These are phyloP conservation scores for Azorinus chamasolen DNA, from an alignment of 2,888 invertebrate species.

Conservation along the genomic window DNA sequence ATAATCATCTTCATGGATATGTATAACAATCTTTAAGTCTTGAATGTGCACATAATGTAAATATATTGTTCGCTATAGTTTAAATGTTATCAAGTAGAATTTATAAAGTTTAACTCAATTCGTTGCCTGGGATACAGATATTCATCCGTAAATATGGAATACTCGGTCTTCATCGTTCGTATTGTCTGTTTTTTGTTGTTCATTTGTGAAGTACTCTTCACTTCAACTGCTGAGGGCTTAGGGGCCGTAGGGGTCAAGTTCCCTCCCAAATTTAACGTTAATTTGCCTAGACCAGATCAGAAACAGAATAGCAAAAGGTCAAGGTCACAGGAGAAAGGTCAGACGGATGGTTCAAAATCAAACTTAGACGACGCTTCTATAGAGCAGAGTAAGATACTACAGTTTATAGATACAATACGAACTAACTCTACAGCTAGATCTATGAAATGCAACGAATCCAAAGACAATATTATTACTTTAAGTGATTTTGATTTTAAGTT, in stretches of 20 bases:
- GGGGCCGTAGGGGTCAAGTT: constrained; percentile 40
- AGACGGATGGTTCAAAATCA: constrained; percentile 10
- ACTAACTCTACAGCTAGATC: constrained; percentile 32
- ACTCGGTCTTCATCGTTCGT: constrained; percentile 23
- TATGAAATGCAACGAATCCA: constrained; percentile 28
- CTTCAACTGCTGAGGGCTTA: constrained; percentile 38
- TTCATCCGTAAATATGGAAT: no score
- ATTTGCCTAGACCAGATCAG: constrained; percentile 34
- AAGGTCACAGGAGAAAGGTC: constrained; percentile 26
- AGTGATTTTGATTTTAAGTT: constrained; percentile 61
- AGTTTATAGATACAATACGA: constrained; percentile 59
- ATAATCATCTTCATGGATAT: no score
- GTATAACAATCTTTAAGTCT: no score
- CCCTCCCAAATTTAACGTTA: constrained; percentile 52
- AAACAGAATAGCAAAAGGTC: constrained; percentile 24
- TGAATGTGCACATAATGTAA: no score
- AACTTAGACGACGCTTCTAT: constrained; percentile 38
- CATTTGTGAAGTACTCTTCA: constrained; percentile 41
- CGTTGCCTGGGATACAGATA: no score
- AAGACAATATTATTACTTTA: constrained; percentile 45
- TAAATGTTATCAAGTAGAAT: no score
- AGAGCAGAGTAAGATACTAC: constrained; percentile 52
- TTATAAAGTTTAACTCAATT: no score
- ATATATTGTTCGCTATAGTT: no score
- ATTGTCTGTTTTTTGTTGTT: constrained; percentile 29